Conservation (phyloP, 2,113 vertebrate species). For the Cyanoderma ruficeps region DNA sequence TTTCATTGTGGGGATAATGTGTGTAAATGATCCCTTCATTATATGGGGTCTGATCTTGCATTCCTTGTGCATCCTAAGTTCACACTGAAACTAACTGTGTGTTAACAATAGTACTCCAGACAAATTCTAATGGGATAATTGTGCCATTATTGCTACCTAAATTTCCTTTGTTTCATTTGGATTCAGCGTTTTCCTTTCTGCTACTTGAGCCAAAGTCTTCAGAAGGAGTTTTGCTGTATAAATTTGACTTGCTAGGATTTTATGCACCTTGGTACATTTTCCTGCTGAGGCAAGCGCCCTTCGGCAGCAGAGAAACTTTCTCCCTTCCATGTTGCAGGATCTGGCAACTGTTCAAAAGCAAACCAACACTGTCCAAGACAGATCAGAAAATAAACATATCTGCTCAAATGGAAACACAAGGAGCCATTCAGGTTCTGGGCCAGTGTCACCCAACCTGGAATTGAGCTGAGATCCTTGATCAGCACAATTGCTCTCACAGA, state of each 20-base stretch:
- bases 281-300: background rate
- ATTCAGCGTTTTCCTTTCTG: background rate
- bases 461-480: background rate
- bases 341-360: background rate
- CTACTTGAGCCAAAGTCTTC: background rate
- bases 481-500: background rate
- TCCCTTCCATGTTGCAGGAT: background rate
- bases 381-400: background rate
- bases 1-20: conserved; percentile 43
- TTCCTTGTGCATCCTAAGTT: conserved; percentile 42
- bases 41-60: conserved; percentile 32
- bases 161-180: background rate
- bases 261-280: background rate
- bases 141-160: background rate
- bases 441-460: background rate
- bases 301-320: background rate
- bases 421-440: background rate
- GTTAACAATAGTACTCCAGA: conserved; percentile 15
- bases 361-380: background rate
- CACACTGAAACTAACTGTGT: conserved; percentile 10
- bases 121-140: conserved; percentile 38
- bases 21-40: conserved; percentile 62
- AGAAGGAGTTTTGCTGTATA: background rate
- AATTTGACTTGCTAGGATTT: background rate
- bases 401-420: background rate